phyloP scores from a whole-genome alignment of 2,797 vertebrate genomes.

The Pipistrellus nathusii region DNA sequence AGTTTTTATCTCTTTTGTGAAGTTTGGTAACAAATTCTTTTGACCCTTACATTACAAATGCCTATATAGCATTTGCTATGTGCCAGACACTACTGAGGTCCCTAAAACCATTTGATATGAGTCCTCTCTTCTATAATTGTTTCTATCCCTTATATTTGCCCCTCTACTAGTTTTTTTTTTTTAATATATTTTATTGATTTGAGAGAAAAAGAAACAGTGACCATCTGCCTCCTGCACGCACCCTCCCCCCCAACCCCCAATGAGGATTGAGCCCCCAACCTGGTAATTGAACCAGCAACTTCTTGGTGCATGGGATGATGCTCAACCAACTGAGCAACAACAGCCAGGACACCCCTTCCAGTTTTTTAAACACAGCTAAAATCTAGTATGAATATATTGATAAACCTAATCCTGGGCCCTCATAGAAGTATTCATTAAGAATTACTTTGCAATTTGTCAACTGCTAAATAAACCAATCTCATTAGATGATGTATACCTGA shows the following conservation, averaged over 20 bases:
- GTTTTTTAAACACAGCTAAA: not conserved
- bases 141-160: not conserved
- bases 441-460: not conserved
- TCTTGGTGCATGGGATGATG: too few relatives aligned
- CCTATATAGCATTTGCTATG: not conserved
- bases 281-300: too few relatives aligned
- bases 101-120: not conserved
- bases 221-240: too few relatives aligned
- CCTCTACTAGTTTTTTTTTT: not conserved
- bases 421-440: not conserved
- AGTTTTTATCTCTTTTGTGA: slow-evolving; percentile 29
- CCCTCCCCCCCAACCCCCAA: too few relatives aligned
- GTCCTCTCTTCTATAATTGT: not conserved
- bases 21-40: not conserved
- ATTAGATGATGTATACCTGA: not conserved
- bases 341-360: too few relatives aligned
- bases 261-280: too few relatives aligned
- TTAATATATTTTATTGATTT: too few relatives aligned
- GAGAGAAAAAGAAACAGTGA: too few relatives aligned
- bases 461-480: not conserved
- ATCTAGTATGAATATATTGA: not conserved
- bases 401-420: not conserved
- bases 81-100: not conserved
- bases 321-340: too few relatives aligned
- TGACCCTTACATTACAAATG: not conserved